Base-by-base conservation (phyloP, 2,888 invertebrate species). In the Lamellibrachia columna region DNA sequence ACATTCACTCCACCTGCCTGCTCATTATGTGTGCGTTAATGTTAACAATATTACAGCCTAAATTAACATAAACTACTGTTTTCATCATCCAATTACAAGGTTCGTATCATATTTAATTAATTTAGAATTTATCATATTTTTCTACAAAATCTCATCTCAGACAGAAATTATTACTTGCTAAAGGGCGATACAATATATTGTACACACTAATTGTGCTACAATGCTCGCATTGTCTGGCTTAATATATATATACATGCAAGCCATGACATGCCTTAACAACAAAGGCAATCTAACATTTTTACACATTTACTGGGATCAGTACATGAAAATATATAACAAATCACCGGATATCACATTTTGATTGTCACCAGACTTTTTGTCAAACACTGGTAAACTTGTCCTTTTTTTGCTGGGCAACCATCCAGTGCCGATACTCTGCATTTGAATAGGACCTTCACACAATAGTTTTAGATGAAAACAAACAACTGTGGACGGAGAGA, bases 161-260 rank as follows among this genome's bases (percentile, higher is more conserved):
- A 75, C 75, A 75, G 11, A 75, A 11, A 75, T 22, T 4, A 6
- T 75, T 75, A 75, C 75, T 75, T 22, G n/a, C 40, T 40, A 40
- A 40, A 40, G 40, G 40, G 40, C 40, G 40, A 40, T 40, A 40
- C 40, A 40, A 22, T 75, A 75, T n/a, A 75, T 75, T 6, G n/a
- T 15, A 75, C 75, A 22, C 15, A 75, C 75, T 75, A 75, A 75
- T 75, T 75, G 75, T 75, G 75, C 22, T 75, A 75, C n/a, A 75
- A 75, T 15, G 15, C 22, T 75, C 4, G 22, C 75, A 22, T 75
- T 75, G 75, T 75, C 4, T 75, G 75, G 75, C 75, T 75, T 75
- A 75, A 75, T 75, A 75, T 75, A 75, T 58, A 58, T 75, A 75
- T 15, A 75, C 75, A 75, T 75, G 75, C n/a, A 75, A 75, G 75